Base-by-base conservation (phyloP, 1,140 invertebrate species). In the Meteorus sp. region DNA sequence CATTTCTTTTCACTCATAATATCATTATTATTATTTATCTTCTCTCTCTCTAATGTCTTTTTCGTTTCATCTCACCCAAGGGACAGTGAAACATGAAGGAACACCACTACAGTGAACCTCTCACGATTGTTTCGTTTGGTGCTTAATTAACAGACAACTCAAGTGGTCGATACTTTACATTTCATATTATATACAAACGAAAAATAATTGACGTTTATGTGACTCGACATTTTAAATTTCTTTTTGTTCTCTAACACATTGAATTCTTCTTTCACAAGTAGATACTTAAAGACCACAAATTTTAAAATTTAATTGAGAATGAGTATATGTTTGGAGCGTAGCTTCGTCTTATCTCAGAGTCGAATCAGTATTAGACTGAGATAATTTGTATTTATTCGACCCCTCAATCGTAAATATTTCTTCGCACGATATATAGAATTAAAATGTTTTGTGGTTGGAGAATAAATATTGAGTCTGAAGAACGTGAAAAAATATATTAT, bases 101-200 rank as follows among this genome's bases (percentile, higher is more conserved):
- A 25, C 27, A 35, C n/a, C 15, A 19, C 9, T 31, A 13, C 2
- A 19, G 15, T 1, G 19, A 19, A 20, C 29, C 25, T 35, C 48
- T 52, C 56, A 45, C n/a, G n/a, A 59, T 59, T 59, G 56, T 59
- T 59, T 52, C 56, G 37, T 59, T 59, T 48, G 37, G 31, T 48
- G 50, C 47, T 59, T 59, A 59, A 59, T 59, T 59, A 59, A 37
- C 47, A 15, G 39, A 59, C 37, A 59, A 44, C 37, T 51, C 25
- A 23, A 1, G 2, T 15, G 6, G 23, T 15, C 35, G n/a, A 17
- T 43, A 41, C 35, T n/a, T n/a, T n/a, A n/a, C n/a, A n/a, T n/a
- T n/a, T n/a, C n/a, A n/a, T n/a, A n/a, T n/a, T n/a, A n/a, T n/a
- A n/a, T n/a, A n/a, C n/a, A n/a, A n/a, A n/a, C n/a, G n/a, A 51